These are phyloP conservation scores for Dasyornis broadbenti DNA, from an alignment of 2,113 vertebrate species.

Conservation along the genomic window DNA sequence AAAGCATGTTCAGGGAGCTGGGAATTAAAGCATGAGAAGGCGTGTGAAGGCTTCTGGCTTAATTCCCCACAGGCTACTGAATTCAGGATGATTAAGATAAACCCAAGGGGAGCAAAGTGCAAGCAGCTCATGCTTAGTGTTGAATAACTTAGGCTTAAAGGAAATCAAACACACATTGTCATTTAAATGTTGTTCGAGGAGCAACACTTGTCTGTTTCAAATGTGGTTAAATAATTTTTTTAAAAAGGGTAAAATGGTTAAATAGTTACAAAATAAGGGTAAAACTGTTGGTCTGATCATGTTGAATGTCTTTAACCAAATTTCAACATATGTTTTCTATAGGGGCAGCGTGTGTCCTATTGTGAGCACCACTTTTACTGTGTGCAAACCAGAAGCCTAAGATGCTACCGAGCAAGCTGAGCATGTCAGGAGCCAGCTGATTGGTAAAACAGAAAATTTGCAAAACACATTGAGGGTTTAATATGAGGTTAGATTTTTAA, in stretches of 20 bases:
- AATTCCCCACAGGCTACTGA: neutral
- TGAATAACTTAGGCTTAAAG: constrained; percentile 10
- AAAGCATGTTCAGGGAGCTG: neutral
- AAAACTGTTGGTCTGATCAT: neutral
- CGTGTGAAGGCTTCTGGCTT: neutral
- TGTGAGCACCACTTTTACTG: neutral
- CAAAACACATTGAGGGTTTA: neutral
- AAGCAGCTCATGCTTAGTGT: neutral
- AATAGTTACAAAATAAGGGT: neutral
- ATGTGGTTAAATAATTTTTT: neutral
- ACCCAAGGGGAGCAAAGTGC: neutral
- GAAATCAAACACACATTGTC: constrained; percentile 23
- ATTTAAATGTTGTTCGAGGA: neutral
- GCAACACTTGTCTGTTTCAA: neutral
- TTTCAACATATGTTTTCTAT: neutral
- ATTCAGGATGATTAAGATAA: constrained; percentile 11
- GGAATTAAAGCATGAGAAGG: neutral
- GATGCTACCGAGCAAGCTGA: neutral
- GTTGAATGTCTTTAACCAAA: neutral
- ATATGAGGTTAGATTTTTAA: neutral
- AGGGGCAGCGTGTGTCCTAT: neutral
- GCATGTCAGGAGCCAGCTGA: neutral
- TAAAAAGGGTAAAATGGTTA: neutral
- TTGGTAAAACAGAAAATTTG: neutral
- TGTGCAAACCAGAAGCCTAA: neutral